Base-by-base conservation (phyloP, 2,797 vertebrate genomes). In the Schizothorax lantsangensis region DNA sequence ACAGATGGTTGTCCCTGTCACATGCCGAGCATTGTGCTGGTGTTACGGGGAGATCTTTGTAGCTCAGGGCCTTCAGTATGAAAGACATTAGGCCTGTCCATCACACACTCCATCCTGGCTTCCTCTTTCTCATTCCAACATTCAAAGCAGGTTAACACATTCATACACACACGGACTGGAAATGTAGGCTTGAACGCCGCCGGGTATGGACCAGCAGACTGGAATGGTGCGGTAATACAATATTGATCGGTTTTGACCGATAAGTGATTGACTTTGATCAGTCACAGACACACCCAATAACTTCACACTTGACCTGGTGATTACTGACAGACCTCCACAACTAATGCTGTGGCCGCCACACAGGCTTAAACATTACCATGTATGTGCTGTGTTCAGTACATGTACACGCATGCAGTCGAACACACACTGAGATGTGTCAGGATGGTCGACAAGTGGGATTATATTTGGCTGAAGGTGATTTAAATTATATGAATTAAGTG, bases 41-140 rank as follows among this genome's bases (percentile, higher is more conserved):
- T 91, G 93, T 93, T 94, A 91, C 79, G 90, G 92, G 93, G 92
- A 94, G 77, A 85, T 90, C 91, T 95, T 94, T 94, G 94, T 93
- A 93, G 93, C 94, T 93, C 88, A 79, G 52, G 90, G 75, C 90
- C 92, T 90, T 83, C 23, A 68, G 93, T 89, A 95, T 95, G 95
- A 95, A 94, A 95, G 90, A 90, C 93, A 95, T 95, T 96, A 96
- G 92, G 45, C 90, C 89, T 91, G 94, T 95, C 95, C 89, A 80
- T 96, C 95, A 95, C 88, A 95, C 90, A 94, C 93, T 92, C 93
- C 93, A 93, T 93, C 92, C 90, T 14, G 83, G 91, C 91, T 95
- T 95, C 94, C 93, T 95, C 83, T 87, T 54, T 89, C 90, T 88
- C 87, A 83, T 85, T 86, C 83, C 88, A 88, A 93, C 91, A 88